These are phyloP conservation scores for Synergus gifuensis DNA, from an alignment of 2,888 invertebrate genomes.

Conservation along the genomic window DNA sequence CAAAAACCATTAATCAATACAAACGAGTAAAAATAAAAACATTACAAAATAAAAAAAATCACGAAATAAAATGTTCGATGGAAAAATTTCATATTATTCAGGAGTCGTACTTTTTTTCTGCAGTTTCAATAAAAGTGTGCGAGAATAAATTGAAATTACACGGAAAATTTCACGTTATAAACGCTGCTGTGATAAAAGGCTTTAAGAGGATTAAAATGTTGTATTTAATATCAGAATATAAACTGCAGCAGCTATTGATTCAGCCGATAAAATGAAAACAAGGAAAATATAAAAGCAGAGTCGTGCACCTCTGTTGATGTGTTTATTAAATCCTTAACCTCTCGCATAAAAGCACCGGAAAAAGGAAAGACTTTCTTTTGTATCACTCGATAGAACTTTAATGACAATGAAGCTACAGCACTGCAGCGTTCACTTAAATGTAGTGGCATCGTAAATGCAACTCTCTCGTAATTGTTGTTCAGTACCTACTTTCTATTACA, in stretches of 20 bases:
- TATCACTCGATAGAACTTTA: slow-evolving; percentile 37
- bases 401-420: slow-evolving; percentile 28
- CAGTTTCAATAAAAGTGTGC: not conserved
- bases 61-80: not conserved
- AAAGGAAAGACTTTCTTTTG: slow-evolving; percentile 18
- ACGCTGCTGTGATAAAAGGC: not conserved
- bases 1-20: not conserved
- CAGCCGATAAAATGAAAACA: not conserved
- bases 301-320: not conserved
- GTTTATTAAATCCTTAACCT: slow-evolving; percentile 39
- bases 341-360: slow-evolving; percentile 9
- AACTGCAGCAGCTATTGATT: slow-evolving; percentile 17
- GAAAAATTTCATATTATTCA: not conserved
- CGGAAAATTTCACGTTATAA: not conserved
- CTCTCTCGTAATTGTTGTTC: slow-evolving; percentile 36
- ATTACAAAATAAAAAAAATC: not conserved
- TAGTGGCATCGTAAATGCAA: slow-evolving; percentile 41
- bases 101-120: not conserved
- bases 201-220: slow-evolving; percentile 14
- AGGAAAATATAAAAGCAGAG: slow-evolving; percentile 17
- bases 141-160: not conserved
- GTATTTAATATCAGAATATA: slow-evolving; percentile 2
- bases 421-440: slow-evolving; percentile 27
- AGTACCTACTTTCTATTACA: slow-evolving; percentile 27
- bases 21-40: not conserved